Evolutionary conservation across 2,888 invertebrate species (phyloP).

Genomic region (Leptinotarsa haldemani): DNA sequence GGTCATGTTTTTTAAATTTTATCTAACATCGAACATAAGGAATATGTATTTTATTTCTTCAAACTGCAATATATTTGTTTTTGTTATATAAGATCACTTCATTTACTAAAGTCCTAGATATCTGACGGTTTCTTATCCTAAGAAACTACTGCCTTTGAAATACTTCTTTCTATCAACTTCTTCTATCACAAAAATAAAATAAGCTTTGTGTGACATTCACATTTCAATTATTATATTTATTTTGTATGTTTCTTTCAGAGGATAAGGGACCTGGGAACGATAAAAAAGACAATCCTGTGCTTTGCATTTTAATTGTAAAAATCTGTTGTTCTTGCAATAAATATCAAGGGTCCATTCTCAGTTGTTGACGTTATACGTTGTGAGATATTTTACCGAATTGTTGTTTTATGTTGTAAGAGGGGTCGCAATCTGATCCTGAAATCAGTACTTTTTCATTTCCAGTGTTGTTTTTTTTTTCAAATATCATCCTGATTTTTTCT

Average conservation of each 20-base stretch:
- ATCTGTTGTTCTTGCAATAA: conserved; percentile 42
- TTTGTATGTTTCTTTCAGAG: conserved; percentile 2
- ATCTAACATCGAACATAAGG: not conserved
- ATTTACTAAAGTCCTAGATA: too few species aligned
- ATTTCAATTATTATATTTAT: not conserved
- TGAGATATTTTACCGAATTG: conserved; percentile 40
- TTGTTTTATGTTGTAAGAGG: conserved; percentile 31
- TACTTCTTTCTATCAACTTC: too few species aligned
- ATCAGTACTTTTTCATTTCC: conserved; percentile 6
- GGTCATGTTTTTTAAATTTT: not conserved
- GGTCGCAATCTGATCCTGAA: conserved; percentile 5
- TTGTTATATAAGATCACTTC: too few species aligned
- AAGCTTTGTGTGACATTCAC: not conserved
- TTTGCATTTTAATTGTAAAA: conserved; percentile 49
- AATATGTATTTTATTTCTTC: not conserved
- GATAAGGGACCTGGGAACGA: conserved; percentile 42
- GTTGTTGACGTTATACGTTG: conserved; percentile 39
- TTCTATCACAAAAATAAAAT: not conserved
- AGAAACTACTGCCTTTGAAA: too few species aligned
- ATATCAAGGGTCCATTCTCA: conserved; percentile 55
- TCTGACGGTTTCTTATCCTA: too few species aligned
- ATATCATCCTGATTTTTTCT: not conserved
- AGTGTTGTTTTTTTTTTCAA: not conserved
- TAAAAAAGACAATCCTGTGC: conserved; percentile 52
- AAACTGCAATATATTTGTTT: too few species aligned